Conservation (phyloP, 2,113 vertebrate genomes). For the Micromys minutus region DNA sequence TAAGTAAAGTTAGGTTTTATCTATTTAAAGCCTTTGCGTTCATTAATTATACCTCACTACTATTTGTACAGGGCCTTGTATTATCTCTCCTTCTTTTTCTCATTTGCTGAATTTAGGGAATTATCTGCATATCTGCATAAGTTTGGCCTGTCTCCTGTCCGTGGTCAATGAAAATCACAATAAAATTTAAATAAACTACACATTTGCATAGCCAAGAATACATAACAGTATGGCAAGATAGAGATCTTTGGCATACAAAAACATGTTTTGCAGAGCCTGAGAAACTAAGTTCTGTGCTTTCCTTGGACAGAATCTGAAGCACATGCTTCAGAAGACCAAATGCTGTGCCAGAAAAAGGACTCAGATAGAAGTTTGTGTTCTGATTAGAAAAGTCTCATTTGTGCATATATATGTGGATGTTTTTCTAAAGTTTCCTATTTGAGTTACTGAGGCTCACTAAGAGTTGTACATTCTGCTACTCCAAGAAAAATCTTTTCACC, state of each 20-base stretch:
- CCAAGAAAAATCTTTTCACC: slow-evolving; percentile 72
- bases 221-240: neutral
- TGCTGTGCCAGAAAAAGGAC: neutral
- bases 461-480: neutral
- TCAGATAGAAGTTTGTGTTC: slow-evolving; percentile 28
- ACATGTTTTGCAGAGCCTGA: slow-evolving; percentile 2
- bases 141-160: neutral
- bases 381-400: neutral
- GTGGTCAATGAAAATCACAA: slow-evolving; percentile 34
- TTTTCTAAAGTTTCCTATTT: neutral
- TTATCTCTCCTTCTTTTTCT: neutral
- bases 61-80: neutral
- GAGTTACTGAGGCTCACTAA: slow-evolving; percentile 22
- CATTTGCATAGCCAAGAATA: neutral
- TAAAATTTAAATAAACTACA: slow-evolving; percentile 42
- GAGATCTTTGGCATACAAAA: neutral
- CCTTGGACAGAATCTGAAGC: neutral
- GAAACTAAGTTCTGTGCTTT: neutral
- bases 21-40: neutral
- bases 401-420: neutral
- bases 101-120: neutral
- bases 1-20: neutral
- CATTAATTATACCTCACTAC: neutral
- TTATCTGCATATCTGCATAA: neutral
- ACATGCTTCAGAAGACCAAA: neutral